Evolutionary conservation across 1,140 invertebrate species (phyloP).

Genomic region (Coenobita brevimanus): DNA sequence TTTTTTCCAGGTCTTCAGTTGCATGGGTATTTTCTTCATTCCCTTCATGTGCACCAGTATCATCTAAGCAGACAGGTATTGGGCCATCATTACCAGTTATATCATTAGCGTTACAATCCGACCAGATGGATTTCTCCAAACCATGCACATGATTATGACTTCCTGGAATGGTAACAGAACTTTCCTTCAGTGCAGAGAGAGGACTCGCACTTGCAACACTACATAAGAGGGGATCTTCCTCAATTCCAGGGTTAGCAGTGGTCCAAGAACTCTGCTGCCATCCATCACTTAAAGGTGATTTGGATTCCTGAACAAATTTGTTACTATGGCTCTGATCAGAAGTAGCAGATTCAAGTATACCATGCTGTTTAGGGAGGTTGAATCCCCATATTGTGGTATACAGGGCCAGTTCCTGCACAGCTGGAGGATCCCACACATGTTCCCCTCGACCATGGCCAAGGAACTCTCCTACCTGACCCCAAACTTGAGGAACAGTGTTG

Average conservation of each 20-base stretch:
- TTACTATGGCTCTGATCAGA: not conserved
- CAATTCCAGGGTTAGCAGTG: not conserved
- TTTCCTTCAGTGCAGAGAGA: slow-evolving; percentile 21
- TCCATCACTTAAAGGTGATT: slow-evolving; percentile 12
- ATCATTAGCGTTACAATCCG: slow-evolving; percentile 68
- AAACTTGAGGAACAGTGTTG: slow-evolving; percentile 47
- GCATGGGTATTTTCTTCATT: slow-evolving; percentile 7
- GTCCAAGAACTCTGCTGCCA: slow-evolving; percentile 50
- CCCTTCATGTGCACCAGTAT: not conserved
- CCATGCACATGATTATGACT: slow-evolving; percentile 34
- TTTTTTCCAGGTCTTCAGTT: slow-evolving; percentile 54
- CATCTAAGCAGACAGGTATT: slow-evolving; percentile 30
- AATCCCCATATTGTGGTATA: slow-evolving; percentile 54
- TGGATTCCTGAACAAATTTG: slow-evolving; percentile 11
- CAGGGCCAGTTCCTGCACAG: slow-evolving; percentile 28
- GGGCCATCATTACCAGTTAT: slow-evolving; percentile 46
- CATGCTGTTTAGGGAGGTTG: slow-evolving; percentile 18
- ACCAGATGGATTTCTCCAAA: slow-evolving; percentile 66
- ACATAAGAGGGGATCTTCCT: slow-evolving; percentile 39
- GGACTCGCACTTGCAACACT: slow-evolving; percentile 41
- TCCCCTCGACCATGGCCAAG: slow-evolving; percentile 47
- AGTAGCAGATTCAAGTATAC: not conserved
- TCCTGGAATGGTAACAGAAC: slow-evolving; percentile 9
- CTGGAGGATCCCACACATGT: slow-evolving; percentile 56
- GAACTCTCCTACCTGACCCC: slow-evolving; percentile 48